Base-by-base conservation (phyloP, 2,888 invertebrate genomes). In the Fragum sueziense region DNA sequence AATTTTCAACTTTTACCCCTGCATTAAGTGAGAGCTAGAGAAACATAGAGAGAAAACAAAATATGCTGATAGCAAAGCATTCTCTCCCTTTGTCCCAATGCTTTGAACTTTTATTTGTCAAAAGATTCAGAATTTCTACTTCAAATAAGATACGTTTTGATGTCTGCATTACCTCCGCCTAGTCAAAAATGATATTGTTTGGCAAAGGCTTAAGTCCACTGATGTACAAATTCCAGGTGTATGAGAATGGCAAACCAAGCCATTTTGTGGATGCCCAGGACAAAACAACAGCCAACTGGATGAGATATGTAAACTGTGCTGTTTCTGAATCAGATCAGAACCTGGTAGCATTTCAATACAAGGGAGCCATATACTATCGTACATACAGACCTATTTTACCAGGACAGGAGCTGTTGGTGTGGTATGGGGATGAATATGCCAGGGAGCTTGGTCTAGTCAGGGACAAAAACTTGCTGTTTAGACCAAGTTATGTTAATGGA, bases 231-330 rank as follows among this genome's bases (percentile, higher is more conserved):
- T 62, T 73, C 34, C 41, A 80, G 80, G 74, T 80, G n/a, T 74
- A 80, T 65, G 37, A 54, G 29, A 74, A 80, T 57, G 87, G 89
- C 20, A 84, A 81, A 52, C 79, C 87, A 11, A 83, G 82, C 61
- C 88, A 90, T 76, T 93, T 88, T 85, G 88, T 95, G 17, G 94
- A 95, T 89, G 95, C 94, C 0, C 88, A 84, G 0, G 92, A 95
- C 74, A 86, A 92, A 3, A 85, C 90, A 41, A 88, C 86, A 14
- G 94, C 95, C 6, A 95, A 95, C 89, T 95, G 95, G 95, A 93
- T 95, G 94, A 93, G 95, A 11, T 95, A 93, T 84, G 94, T 95
- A 3, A 95, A 95, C 90, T 95, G 95, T 91, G 93, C 95, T 4
- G 87, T 94, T 3, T 92, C 93, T 80, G 93, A 93, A 84, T 79